These are phyloP conservation scores for Anguilla rostrata DNA, from an alignment of 2,113 vertebrate genomes.

Conservation along the genomic window DNA sequence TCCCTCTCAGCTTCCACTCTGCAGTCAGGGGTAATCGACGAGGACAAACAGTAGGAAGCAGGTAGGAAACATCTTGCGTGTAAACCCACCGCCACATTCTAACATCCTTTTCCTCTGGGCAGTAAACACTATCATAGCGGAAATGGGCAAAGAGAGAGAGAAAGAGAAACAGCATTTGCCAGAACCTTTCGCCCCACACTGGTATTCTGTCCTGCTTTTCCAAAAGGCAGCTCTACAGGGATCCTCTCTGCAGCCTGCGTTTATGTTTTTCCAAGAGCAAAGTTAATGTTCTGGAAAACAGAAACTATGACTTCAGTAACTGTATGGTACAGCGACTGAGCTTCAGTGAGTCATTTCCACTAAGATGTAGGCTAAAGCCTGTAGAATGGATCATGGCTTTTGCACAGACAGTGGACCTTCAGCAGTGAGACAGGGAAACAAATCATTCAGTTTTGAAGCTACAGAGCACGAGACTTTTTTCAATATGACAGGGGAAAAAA, in stretches of 20 bases:
- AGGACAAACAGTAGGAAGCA: constrained; percentile 57
- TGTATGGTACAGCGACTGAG: background rate
- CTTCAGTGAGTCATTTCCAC: constrained; percentile 2
- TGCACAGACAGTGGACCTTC: background rate
- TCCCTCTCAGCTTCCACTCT: constrained; percentile 25
- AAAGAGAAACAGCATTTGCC: constrained; percentile 34
- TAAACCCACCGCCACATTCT: constrained; percentile 52
- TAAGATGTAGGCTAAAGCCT: background rate
- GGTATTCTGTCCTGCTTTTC: constrained; percentile 42
- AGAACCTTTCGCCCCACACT: constrained; percentile 15
- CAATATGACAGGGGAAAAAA: background rate
- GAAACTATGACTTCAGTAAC: constrained; percentile 25
- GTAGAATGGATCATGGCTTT: background rate
- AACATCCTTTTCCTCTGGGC: constrained; percentile 47
- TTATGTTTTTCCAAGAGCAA: constrained; percentile 40
- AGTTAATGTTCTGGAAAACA: constrained; percentile 49
- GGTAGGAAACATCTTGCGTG: constrained; percentile 65
- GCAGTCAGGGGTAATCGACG: constrained; percentile 35
- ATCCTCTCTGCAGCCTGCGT: constrained; percentile 10
- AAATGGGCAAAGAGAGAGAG: constrained; percentile 7
- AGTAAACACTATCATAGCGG: constrained; percentile 41
- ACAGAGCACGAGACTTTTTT: background rate
- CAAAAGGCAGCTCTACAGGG: constrained; percentile 20
- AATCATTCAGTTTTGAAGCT: background rate
- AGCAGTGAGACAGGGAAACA: background rate